These are phyloP conservation scores for Erethizon dorsatum DNA, from an alignment of 2,797 vertebrate species.

Conservation along the genomic window DNA sequence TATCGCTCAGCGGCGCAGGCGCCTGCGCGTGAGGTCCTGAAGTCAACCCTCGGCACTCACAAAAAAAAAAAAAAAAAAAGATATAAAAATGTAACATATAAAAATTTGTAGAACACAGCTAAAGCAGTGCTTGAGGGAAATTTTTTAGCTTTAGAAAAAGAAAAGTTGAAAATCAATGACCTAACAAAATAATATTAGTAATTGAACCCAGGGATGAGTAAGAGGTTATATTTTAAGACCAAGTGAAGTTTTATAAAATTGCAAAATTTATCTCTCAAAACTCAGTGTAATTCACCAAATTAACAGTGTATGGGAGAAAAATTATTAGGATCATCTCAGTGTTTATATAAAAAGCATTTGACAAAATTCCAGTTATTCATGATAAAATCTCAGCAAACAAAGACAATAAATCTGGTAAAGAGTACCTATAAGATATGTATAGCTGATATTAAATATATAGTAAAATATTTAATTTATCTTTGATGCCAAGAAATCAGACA, in stretches of 20 bases:
- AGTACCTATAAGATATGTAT: not conserved
- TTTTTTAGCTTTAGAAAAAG: slow-evolving; percentile 20
- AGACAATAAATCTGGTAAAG: not conserved
- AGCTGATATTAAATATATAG: not conserved
- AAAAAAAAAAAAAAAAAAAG: no score
- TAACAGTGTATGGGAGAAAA: not conserved
- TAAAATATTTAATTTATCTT: not conserved
- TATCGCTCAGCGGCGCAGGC: no score
- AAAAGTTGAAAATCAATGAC: not conserved
- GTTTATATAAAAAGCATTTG: not conserved
- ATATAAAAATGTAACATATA: not conserved
- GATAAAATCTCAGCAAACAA: slow-evolving; percentile 8
- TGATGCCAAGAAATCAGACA: not conserved
- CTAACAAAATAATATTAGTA: not conserved
- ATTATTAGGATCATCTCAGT: not conserved
- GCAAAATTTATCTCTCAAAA: slow-evolving; percentile 8
- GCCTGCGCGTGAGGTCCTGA: no score
- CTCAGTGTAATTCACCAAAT: slow-evolving; percentile 32
- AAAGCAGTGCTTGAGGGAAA: not conserved
- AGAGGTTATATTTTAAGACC: not conserved
- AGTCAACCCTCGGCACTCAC: no score
- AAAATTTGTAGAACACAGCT: not conserved
- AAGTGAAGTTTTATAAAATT: slow-evolving; percentile 34
- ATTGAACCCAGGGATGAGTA: slow-evolving; percentile 16
- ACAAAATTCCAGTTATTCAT: slow-evolving; percentile 19